These are phyloP conservation scores for Petrolisthes manimaculis DNA, from an alignment of 2,888 invertebrate species.

Conservation along the genomic window DNA sequence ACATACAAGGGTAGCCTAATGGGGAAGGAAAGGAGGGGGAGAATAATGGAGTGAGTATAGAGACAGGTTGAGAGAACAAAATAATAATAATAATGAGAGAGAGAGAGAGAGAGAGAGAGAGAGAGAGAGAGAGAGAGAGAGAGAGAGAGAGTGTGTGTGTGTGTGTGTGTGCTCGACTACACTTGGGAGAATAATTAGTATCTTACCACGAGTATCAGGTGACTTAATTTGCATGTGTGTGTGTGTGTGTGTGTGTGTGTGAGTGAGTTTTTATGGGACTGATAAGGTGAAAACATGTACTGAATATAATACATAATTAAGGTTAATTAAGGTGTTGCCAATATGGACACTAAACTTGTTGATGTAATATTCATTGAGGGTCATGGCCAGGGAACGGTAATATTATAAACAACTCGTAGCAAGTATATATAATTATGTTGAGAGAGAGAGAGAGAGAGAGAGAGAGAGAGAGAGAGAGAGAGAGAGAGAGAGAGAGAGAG, in stretches of 20 bases:
- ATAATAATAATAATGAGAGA: background rate
- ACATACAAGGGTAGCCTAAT: too few species aligned
- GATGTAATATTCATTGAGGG: too few species aligned
- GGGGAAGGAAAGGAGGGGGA: background rate
- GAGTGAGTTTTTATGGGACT: too few species aligned
- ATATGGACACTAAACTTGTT: too few species aligned
- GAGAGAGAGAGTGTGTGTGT: background rate
- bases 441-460: too few species aligned
- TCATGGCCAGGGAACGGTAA: background rate
- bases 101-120: conserved; percentile 9
- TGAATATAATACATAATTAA: too few species aligned
- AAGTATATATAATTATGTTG: background rate
- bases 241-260: background rate
- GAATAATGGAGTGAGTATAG: background rate
- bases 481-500: conserved; percentile 18
- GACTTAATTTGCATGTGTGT: background rate
- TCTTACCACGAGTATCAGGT: background rate
- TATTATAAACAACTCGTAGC: background rate
- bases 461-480: background rate
- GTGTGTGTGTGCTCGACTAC: background rate
- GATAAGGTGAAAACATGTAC: too few species aligned
- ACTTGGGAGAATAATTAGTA: too few species aligned
- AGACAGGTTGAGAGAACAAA: background rate
- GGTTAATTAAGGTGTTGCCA: too few species aligned
- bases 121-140: conserved; percentile 3